Conservation (phyloP, 2,113 vertebrate genomes). For the Zapornia atra region DNA sequence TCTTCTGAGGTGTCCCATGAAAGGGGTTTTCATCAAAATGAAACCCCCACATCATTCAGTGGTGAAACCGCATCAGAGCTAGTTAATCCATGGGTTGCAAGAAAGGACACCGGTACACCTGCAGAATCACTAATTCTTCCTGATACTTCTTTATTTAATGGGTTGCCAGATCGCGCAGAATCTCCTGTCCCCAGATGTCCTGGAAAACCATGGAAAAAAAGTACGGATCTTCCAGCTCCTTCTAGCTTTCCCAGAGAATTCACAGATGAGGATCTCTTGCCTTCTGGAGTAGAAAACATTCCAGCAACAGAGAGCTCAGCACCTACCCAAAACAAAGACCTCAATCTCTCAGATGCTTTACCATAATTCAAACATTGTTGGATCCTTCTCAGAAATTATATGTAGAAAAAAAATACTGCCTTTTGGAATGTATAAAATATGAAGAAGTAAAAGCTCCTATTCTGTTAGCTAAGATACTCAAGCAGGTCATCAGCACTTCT, state of each 20-base stretch:
- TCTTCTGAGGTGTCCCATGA: conserved; percentile 77
- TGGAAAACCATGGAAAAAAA: conserved; percentile 85
- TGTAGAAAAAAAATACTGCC: not conserved
- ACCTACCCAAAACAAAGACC: not conserved
- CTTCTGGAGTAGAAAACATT: not conserved
- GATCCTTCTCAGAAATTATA: not conserved
- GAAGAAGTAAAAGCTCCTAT: not conserved
- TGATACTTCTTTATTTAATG: conserved; percentile 32
- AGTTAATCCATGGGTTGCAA: not conserved
- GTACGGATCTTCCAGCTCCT: not conserved
- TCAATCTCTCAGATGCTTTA: conserved; percentile 62
- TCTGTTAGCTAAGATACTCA: not conserved
- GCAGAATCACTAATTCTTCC: not conserved
- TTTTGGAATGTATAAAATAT: not conserved
- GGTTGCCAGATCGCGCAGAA: conserved; percentile 52
- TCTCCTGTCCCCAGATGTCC: conserved; percentile 79
- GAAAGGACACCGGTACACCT: not conserved
- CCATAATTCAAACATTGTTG: not conserved
- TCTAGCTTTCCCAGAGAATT: not conserved
- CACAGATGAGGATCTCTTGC: conserved; percentile 38
- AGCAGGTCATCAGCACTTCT: not conserved
- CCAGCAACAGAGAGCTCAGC: not conserved
- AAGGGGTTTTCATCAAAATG: not conserved
- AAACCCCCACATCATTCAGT: not conserved
- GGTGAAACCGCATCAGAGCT: not conserved